Base-by-base conservation (phyloP, 2,888 invertebrate species). In the Shargacucullia verbasci region DNA sequence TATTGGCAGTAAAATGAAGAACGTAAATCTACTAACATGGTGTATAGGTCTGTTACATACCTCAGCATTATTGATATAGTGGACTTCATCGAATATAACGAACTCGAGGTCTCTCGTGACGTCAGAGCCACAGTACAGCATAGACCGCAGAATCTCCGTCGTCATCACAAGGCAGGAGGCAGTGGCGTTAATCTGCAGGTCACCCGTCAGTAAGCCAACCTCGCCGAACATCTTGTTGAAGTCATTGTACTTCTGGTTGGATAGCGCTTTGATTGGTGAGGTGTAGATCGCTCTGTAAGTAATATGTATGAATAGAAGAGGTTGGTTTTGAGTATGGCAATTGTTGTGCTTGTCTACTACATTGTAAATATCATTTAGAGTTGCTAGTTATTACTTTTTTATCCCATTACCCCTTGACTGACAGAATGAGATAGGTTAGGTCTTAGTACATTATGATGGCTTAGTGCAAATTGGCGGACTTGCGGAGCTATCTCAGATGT, bases 21-120 rank as follows among this genome's bases (percentile, higher is more conserved):
- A n/a, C n/a, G n/a, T n/a, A n/a, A n/a, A n/a, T n/a, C n/a, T n/a
- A n/a, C n/a, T n/a, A n/a, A n/a, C n/a, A n/a, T n/a, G n/a, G n/a
- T n/a, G n/a, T n/a, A n/a, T n/a, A n/a, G n/a, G n/a, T n/a, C n/a
- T n/a, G n/a, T n/a, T n/a, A 52, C 85, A 82, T 78, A 97, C 98
- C 93, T 99, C 98, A 38, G 96, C 95, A 90, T 99, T 98, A 88
- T 99, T 99, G 68, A 99, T 98, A 83, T 99, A 99, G 88, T 99
- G 99, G 7, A 99, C 99, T 93, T 99, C 99, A 89, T 99, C 99
- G 85, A 99, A 99, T 79, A 99, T 98, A 2, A 99, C 99, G 94
- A 98, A 99, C 87, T 99, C 99, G 52, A 99, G 94, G 88, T 99
- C 99, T 40, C 99, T 95, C 0, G 99, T 97, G 50, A 99, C 97